A percentile compares a stretch with the other conserved stretches of the same genome.
These are phyloP conservation scores for Drosophila helvetica DNA, from an alignment of 2,888 invertebrate species.

Conservation along the genomic window DNA sequence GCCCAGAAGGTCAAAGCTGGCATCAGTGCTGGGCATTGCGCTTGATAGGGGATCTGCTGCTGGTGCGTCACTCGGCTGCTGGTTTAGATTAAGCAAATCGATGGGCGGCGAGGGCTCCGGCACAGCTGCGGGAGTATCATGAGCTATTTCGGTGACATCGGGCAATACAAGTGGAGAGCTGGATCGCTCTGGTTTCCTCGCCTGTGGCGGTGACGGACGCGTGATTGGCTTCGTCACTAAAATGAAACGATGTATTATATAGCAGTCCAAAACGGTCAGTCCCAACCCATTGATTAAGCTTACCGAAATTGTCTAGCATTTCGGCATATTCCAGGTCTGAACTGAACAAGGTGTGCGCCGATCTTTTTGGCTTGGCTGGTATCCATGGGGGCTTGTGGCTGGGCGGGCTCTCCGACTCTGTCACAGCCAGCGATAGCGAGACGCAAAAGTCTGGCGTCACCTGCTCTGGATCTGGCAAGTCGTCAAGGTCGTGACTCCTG, in stretches of 20 bases:
- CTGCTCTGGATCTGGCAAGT: conserved; percentile 89
- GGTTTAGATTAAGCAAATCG: conserved; percentile 86
- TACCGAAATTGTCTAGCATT: conserved; percentile 92
- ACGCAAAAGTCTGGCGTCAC: conserved; percentile 89
- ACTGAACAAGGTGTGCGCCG: conserved; percentile 87
- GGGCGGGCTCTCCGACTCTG: conserved; percentile 88
- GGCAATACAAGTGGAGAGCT: conserved; percentile 77
- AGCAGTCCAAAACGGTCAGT: not conserved
- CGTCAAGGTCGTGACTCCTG: conserved; percentile 91
- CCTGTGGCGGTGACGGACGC: conserved; percentile 80
- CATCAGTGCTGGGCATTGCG: conserved; percentile 80
- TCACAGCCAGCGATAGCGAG: conserved; percentile 89
- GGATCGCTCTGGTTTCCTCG: conserved; percentile 56
- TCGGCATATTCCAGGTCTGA: conserved; percentile 92
- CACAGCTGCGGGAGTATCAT: conserved; percentile 75
- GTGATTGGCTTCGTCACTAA: conserved; percentile 84
- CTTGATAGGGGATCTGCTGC: conserved; percentile 72
- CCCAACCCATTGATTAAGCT: conserved; percentile 26
- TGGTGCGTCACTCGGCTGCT: conserved; percentile 67
- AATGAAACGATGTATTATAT: not conserved
- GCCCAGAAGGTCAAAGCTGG: conserved; percentile 87
- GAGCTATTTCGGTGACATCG: conserved; percentile 80
- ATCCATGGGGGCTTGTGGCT: conserved; percentile 90
- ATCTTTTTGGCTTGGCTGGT: conserved; percentile 86
- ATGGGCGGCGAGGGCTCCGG: conserved; percentile 81